Evolutionary conservation across 2,113 vertebrate species (phyloP), one percentile per base, ranked within the genome.

Genomic region (Crocuta crocuta): DNA sequence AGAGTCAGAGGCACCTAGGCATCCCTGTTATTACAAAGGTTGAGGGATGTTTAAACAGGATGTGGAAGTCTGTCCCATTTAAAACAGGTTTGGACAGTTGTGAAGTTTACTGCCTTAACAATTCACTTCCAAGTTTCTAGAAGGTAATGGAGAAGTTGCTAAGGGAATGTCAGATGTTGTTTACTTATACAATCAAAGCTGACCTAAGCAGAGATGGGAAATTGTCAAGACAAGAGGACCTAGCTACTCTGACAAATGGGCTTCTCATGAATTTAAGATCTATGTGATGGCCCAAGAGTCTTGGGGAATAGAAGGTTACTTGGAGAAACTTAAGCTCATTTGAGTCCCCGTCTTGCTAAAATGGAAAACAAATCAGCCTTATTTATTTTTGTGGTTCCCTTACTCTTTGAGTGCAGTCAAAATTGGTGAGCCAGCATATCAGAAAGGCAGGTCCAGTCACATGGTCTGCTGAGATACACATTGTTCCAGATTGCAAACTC

Each of bases 271-370:
- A 94, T 82, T 35, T 91, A 61, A 61, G 6, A 70, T 66, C 71
- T 43, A 70, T 33, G 48, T 78, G 15, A 21, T 53, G 35, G 73
- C 17, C 33, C 48, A 71, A 26, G 28, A 10, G 6, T 97, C 24
- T 88, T 90, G 55, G 23, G 39, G 7, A 70, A 70, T 53, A 93
- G 80, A 95, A 58, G 11, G 1, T 70, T 0, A 8, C 43, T 92
- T 94, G n/a, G 61, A 79, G 55, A 10, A 80, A 80, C 87, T 95
- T 94, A 87, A 97, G 80, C 43, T 97, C 6, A 23, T 61, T 87
- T 97, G 80, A 92, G 26, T 24, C n/a, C 45, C 7, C 48, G 39
- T 70, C 74, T 93, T 96, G 73, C 79, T 87, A 43, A 63, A 87
- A 68, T 17, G 35, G 58, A 89, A 95, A 63, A 95, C 80, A 95